Conservation (phyloP, 2,113 vertebrate genomes). For the Muntiacus reevesi region DNA sequence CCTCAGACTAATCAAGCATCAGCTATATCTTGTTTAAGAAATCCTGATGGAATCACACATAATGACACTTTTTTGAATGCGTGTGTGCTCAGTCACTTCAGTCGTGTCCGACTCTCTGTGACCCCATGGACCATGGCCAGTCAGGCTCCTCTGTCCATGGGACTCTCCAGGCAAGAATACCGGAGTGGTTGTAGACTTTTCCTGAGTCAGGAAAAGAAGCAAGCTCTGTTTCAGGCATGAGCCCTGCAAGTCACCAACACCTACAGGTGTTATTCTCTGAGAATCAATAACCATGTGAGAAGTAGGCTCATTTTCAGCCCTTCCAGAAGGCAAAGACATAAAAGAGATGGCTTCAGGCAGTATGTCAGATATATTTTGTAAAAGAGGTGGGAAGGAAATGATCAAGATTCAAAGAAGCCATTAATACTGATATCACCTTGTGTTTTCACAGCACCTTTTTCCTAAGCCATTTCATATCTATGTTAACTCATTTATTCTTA, state of each 20-base stretch:
- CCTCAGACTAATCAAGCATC: neutral
- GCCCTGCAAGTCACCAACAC: neutral
- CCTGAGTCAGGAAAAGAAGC: neutral
- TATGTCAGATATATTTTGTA: neutral
- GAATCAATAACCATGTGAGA: constrained; percentile 47
- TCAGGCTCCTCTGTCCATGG: neutral
- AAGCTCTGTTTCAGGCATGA: neutral
- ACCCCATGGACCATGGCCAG: neutral
- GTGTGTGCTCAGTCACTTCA: neutral
- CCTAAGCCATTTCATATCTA: neutral
- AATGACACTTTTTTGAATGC: neutral
- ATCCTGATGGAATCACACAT: neutral
- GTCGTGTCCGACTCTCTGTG: rapidly evolving
- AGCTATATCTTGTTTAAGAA: constrained; percentile 25
- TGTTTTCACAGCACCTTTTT: neutral
- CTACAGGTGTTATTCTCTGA: constrained; percentile 32
- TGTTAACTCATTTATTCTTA: constrained; percentile 47
- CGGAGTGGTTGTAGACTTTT: neutral
- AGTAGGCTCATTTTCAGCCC: constrained; percentile 57
- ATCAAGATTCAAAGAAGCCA: constrained; percentile 44
- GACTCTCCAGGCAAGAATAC: neutral
- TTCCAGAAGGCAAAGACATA: constrained; percentile 48
- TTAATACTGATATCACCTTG: constrained; percentile 13
- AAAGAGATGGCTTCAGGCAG: constrained; percentile 47
- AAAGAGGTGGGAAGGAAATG: neutral